Conservation (phyloP, 2,888 invertebrate species). For the Monopis laevigella region DNA sequence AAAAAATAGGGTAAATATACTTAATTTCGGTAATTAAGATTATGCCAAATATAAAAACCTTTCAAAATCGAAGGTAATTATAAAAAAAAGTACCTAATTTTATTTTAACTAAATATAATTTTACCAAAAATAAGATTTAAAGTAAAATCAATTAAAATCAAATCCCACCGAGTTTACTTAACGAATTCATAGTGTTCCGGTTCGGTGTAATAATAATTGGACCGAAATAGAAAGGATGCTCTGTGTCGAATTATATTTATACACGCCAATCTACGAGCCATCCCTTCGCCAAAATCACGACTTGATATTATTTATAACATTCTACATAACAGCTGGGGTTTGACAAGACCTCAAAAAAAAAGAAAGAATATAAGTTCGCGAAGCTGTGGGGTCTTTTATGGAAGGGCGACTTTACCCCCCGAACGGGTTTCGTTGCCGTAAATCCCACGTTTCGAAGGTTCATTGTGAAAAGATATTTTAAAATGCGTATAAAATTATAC, state of each 20-base stretch:
- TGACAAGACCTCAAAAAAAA: slow-evolving; percentile 55
- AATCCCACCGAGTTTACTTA: slow-evolving; percentile 15
- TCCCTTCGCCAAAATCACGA: slow-evolving; percentile 37
- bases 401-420: slow-evolving; percentile 26
- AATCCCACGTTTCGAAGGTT: slow-evolving; percentile 50
- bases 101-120: too few species aligned
- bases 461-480: slow-evolving; percentile 60
- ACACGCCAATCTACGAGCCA: slow-evolving; percentile 38
- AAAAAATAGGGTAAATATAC: too few species aligned
- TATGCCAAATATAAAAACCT: too few species aligned
- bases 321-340: slow-evolving; percentile 61
- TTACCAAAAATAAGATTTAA: too few species aligned
- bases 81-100: too few species aligned
- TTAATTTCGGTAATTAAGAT: too few species aligned
- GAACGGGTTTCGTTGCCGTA: slow-evolving; percentile 57
- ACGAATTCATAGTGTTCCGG: slow-evolving; percentile 49
- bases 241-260: slow-evolving; percentile 50
- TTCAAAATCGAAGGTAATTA: too few species aligned
- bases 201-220: slow-evolving; percentile 56
- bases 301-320: slow-evolving; percentile 65
- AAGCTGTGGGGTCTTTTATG: not conserved
- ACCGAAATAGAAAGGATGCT: slow-evolving; percentile 56
- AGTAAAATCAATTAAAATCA: too few species aligned
- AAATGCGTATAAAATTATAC: slow-evolving; percentile 66
- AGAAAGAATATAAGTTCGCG: slow-evolving; percentile 47